Evolutionary conservation across 2,797 vertebrate genomes (phyloP).

Genomic region (Halcyon leucocephala): DNA sequence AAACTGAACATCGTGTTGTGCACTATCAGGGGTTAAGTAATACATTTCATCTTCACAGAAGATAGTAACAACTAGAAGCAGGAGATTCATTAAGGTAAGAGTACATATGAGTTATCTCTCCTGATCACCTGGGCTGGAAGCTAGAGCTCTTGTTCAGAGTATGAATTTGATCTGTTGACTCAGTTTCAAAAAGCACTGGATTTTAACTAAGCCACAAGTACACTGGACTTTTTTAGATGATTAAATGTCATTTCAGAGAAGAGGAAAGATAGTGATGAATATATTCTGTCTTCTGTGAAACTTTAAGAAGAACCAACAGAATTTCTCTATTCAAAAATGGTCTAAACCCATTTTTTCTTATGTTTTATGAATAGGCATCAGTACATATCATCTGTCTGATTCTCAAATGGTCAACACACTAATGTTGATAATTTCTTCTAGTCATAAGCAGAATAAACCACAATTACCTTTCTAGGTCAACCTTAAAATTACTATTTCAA

Average conservation of each 20-base stretch:
- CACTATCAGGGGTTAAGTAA: not conserved
- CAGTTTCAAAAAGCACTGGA: not conserved
- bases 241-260: not conserved
- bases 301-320: not conserved
- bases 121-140: not conserved
- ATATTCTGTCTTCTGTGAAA: not conserved
- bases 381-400: not conserved
- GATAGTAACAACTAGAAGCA: not conserved
- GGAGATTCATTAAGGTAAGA: not conserved
- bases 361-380: not conserved
- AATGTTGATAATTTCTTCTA: not conserved
- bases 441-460: not conserved
- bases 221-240: not conserved
- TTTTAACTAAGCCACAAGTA: not conserved
- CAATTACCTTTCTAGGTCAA: not conserved
- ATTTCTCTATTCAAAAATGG: not conserved
- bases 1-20: not conserved
- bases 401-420: not conserved
- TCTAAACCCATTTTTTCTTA: not conserved
- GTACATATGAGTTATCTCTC: not conserved
- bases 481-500: not conserved
- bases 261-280: not conserved
- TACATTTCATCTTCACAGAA: not conserved
- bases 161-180: not conserved
- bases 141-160: not conserved